Percentiles rank a stretch among this genome's conserved stretches.
Conservation (phyloP, 1,140 invertebrate genomes). For the Heterodera schachtii region DNA sequence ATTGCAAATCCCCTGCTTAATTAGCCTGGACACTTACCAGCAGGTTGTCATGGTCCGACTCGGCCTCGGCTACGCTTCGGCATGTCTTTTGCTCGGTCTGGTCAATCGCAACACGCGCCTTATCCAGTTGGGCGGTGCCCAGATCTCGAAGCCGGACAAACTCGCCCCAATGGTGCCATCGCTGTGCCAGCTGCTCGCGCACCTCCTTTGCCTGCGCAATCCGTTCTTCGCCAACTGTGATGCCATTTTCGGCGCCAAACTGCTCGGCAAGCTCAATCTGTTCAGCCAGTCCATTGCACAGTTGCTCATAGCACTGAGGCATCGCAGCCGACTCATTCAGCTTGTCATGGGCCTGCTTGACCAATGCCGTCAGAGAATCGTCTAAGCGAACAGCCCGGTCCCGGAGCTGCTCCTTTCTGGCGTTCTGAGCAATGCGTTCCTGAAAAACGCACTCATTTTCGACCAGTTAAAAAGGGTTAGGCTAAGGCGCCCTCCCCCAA, state of each 20-base stretch:
- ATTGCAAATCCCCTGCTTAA: slow-evolving; percentile 17
- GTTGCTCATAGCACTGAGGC: slow-evolving; percentile 40
- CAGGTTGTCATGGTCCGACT: slow-evolving; percentile 43
- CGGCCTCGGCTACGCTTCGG: slow-evolving; percentile 39
- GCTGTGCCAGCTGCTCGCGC: slow-evolving; percentile 34
- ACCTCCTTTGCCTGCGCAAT: slow-evolving; percentile 32
- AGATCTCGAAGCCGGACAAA: slow-evolving; percentile 47
- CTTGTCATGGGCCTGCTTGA: slow-evolving; percentile 41
- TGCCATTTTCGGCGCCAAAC: neutral
- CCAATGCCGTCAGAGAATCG: slow-evolving; percentile 35
- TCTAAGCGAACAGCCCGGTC: slow-evolving; percentile 13
- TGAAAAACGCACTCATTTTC: neutral
- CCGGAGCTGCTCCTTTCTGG: neutral
- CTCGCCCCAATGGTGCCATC: slow-evolving; percentile 39
- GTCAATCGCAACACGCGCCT: slow-evolving; percentile 45
- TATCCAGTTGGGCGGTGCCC: slow-evolving; percentile 37
- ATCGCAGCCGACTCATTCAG: slow-evolving; percentile 49
- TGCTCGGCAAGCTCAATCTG: slow-evolving; percentile 18
- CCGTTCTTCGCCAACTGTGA: neutral
- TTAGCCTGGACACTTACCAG: slow-evolving; percentile 13
- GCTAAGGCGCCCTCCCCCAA: too few relatives aligned
- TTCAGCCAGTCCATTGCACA: slow-evolving; percentile 34
- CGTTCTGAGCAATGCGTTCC: slow-evolving; percentile 19
- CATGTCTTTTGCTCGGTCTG: slow-evolving; percentile 36
- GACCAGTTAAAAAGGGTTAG: too few relatives aligned